Conservation (phyloP, 1,140 invertebrate species). For the roundworm (Caenorhabditis elegans) region WBcel235 BX284605.5:14302001-14302500, state of each 20-base stretch:
- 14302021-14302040: constrained; percentile 41
- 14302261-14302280: constrained; percentile 38
- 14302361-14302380: background rate
- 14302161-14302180: constrained; percentile 26
- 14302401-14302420: no score
- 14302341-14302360: constrained; percentile 36
- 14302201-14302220: constrained; percentile 35
- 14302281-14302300: constrained; percentile 44
- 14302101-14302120: background rate
- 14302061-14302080: constrained; percentile 21
- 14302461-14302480: no score
- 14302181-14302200: constrained; percentile 40
- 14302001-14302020: constrained; percentile 34
- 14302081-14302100: constrained; percentile 27
- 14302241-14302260: constrained; percentile 38
- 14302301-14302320: constrained; percentile 44
- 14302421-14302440: no score
- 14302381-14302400: no score
- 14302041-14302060: constrained; percentile 27
- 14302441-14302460: no score
- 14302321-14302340: constrained; percentile 44
- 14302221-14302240: constrained; percentile 42
- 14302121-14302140: no score
- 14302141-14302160: constrained; percentile 25
- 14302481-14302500: no score